Percentiles rank a stretch among this genome's conserved stretches.
These are phyloP conservation scores for Tetranychus urticae DNA, from an alignment of 1,140 invertebrate species.

Conservation along the genomic window DNA sequence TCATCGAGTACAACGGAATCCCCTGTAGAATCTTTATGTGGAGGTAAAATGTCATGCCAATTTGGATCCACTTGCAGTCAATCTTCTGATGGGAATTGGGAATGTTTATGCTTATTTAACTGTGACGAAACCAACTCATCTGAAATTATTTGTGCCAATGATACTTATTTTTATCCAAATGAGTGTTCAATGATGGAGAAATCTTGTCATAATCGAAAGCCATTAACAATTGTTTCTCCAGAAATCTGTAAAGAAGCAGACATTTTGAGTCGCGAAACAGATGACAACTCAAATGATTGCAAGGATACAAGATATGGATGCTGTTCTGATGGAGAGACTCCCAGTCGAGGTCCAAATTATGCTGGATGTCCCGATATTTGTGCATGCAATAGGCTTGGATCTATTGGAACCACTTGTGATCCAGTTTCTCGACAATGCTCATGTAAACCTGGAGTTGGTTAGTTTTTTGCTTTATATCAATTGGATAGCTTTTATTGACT, in stretches of 20 bases:
- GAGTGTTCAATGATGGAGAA: constrained; percentile 50
- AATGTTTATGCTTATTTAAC: constrained; percentile 50
- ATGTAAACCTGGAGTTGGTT: constrained; percentile 59
- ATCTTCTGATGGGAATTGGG: constrained; percentile 33
- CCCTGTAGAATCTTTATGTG: background rate
- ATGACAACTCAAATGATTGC: constrained; percentile 51
- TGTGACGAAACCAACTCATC: constrained; percentile 27
- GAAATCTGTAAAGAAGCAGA: constrained; percentile 48
- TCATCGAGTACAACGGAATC: background rate
- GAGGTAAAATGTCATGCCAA: background rate
- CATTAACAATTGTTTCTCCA: constrained; percentile 40
- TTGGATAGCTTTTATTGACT: background rate
- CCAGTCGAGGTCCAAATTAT: constrained; percentile 44
- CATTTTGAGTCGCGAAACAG: constrained; percentile 47
- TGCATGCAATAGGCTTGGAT: constrained; percentile 26
- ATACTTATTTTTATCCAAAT: constrained; percentile 60
- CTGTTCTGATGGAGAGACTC: constrained; percentile 57
- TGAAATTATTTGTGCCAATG: constrained; percentile 28
- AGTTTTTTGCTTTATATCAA: background rate
- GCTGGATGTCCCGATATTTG: constrained; percentile 43
- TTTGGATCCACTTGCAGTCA: background rate
- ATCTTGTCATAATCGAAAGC: constrained; percentile 37
- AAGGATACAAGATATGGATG: constrained; percentile 47
- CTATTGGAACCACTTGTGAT: constrained; percentile 41
- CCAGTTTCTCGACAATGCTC: constrained; percentile 48